Base-by-base conservation (phyloP, 1,140 invertebrate genomes). In the Diachasmimorpha longicaudata region DNA sequence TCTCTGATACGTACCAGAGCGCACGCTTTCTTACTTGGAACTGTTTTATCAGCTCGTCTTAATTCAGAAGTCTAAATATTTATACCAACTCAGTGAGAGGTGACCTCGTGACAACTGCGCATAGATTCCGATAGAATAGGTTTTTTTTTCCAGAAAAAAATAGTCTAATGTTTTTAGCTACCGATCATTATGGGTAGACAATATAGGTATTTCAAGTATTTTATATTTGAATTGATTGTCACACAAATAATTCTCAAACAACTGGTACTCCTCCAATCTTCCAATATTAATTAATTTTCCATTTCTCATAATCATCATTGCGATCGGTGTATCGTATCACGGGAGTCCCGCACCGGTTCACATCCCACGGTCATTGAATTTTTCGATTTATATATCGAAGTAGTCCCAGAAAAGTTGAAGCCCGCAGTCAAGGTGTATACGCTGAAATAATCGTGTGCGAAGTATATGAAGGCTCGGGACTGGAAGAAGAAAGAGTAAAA, bases 321-420 rank as follows among this genome's bases (percentile, higher is more conserved):
- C 9, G 39, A 72, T 55, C 13, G 23, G 46, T 37, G 9, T 10
- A 16, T 48, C 23, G 16, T 44, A 58, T 74, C 72, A 25, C 72
- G 63, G 66, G 72, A 74, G 72, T 63, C 19, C 21, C 21, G 16
- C 10, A 19, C 36, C 36, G 14, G 55, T 67, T 74, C 42, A 42
- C 52, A 37, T 74, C 72, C 63, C 72, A 74, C 72, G 72, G 63
- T 74, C 70, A 72, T 1, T 52, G 39, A 14, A 55, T 72, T 55
- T 21, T 44, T 8, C 36, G 11, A 39, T 13, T 68, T 37, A 36
- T 37, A 37, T 48, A 68, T 74, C 72, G 58, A 74, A 74, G 63
- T 48, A 39, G 72, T 67, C 72, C 63, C 63, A 68, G 72, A 74
- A 74, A 74, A 44, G 4, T 67, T 52, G 42, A 39, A 69, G 72